Conservation (phyloP, 2,797 vertebrate species). For the Neomorphus geoffroyi region DNA sequence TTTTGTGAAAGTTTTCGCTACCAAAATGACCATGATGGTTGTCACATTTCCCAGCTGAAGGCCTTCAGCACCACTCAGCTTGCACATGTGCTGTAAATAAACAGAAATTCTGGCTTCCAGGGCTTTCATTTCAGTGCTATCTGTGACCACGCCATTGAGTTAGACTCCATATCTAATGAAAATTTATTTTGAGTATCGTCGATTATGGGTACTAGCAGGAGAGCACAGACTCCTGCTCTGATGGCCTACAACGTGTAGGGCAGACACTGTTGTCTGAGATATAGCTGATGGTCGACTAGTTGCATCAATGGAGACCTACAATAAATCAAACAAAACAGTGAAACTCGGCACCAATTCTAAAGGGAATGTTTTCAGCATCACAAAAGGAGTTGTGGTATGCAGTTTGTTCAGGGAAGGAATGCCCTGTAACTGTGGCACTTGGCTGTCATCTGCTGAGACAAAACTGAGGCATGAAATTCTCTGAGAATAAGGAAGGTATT, state of each 20-base stretch:
- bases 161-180: neutral
- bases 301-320: neutral
- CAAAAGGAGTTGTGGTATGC: neutral
- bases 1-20: neutral
- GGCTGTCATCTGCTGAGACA: fast-evolving
- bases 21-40: neutral
- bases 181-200: neutral
- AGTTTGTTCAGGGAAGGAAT: neutral
- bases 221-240: neutral
- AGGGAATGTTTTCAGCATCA: neutral
- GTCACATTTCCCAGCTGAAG: neutral
- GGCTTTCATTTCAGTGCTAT: neutral
- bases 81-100: neutral
- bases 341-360: neutral
- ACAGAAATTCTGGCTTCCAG: neutral
- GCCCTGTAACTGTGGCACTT: neutral
- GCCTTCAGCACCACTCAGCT: neutral
- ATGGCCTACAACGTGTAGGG: neutral
- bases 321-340: neutral
- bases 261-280: neutral
- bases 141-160: neutral
- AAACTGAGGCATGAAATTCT: neutral
- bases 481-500: neutral
- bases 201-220: neutral
- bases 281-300: neutral